Conservation (phyloP, 2,797 vertebrate genomes). For the Macropus fuliginosus region DNA sequence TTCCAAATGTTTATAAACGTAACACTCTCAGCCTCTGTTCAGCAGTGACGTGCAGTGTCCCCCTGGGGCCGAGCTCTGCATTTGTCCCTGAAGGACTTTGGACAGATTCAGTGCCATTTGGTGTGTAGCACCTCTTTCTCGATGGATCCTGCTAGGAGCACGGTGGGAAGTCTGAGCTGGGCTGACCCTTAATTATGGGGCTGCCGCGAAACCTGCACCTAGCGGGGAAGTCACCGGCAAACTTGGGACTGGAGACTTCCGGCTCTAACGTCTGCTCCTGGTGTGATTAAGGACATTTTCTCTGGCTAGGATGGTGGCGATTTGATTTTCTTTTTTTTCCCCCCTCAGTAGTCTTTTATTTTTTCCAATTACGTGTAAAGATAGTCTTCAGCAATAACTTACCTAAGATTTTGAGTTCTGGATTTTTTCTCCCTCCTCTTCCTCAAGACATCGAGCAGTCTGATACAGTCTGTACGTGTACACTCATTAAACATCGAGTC, state of each 20-base stretch:
- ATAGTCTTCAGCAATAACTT: too few relatives aligned
- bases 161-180: neutral
- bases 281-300: neutral
- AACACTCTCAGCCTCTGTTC: slow-evolving; percentile 79
- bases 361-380: too few relatives aligned
- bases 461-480: too few relatives aligned
- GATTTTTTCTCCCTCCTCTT: too few relatives aligned
- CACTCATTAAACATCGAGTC: too few relatives aligned
- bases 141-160: neutral
- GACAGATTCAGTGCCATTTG: neutral
- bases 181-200: neutral
- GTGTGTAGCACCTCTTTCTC: neutral
- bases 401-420: too few relatives aligned
- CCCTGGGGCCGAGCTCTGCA: neutral
- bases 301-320: neutral
- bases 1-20: slow-evolving; percentile 84
- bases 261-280: neutral
- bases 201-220: too few relatives aligned
- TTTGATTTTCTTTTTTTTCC: neutral
- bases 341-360: too few relatives aligned
- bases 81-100: neutral
- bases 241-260: neutral
- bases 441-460: too few relatives aligned
- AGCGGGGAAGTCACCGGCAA: too few relatives aligned
- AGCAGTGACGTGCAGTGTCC: slow-evolving; percentile 2